Base-by-base conservation (phyloP, 92 coral and sea anemone genomes). In the Nematostella vectensis region DNA sequence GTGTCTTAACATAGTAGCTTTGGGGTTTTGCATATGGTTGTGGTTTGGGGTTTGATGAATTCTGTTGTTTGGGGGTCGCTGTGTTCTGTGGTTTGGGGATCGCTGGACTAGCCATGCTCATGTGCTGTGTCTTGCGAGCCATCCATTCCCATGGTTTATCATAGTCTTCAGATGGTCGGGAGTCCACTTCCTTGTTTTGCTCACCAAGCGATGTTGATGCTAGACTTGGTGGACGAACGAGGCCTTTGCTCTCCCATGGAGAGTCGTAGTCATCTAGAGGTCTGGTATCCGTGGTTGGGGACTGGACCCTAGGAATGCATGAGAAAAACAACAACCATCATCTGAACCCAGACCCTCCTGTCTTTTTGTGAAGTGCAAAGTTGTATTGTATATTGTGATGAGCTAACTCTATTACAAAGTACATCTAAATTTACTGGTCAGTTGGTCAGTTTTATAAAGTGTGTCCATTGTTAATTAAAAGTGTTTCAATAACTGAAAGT, bases 71-170 rank as follows among this genome's bases (percentile, higher is more conserved):
- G 60, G 72, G 40, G 6, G 15, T 33, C 8, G 40, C 8, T 33
- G 40, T 33, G 40, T 33, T 33, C n/a, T n/a, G 2, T n/a, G n/a
- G n/a, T 58, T 60, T 11, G 60, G 72, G 40, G 6, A 33, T 33
- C 8, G 40, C 8, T 33, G 40, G 6, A 15, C 30, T 30, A 65
- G 10, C 62, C 58, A 21, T 26, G 10, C 20, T 25, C n/a, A 39
- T 23, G 1, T 53, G 60, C 17, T 33, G 44, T 2, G 60, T 39
- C 50, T 54, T 63, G 1, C 48, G 61, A 27, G 62, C 58, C 39
- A 67, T 75, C 82, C 83, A 87, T 42, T 93, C 99, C 99, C 99
- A 93, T 0, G 99, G 99, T 29, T 87, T 81, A 50, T 87, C 99
- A 43, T 93, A 93, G 40, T 93, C 94, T 9, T 75, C 96, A 57